These are phyloP conservation scores for Halictus quadricinctus DNA, from an alignment of 2,888 invertebrate genomes.

Conservation along the genomic window DNA sequence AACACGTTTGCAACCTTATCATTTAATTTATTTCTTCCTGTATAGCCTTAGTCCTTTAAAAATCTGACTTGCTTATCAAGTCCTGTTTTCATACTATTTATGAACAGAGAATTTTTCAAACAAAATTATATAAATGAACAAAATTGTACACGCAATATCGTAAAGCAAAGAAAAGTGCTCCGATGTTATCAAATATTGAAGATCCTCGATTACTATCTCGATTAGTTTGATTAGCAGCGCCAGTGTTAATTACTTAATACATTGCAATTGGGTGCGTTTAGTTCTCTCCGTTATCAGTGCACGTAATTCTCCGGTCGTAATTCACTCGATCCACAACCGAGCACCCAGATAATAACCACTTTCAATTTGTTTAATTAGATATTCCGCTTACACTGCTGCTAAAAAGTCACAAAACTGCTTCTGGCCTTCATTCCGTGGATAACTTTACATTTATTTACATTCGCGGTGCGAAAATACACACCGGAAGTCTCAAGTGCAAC, in stretches of 20 bases:
- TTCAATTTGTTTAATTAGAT: not conserved
- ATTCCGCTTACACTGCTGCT: not conserved
- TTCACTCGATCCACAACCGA: not conserved
- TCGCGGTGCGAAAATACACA: not conserved
- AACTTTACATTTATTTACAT: not conserved
- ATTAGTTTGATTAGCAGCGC: not conserved
- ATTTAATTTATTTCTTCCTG: not conserved
- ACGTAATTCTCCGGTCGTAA: not conserved
- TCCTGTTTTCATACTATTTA: not conserved
- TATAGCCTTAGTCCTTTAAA: not conserved
- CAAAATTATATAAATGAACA: not conserved
- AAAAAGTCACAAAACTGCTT: not conserved
- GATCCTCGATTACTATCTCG: not conserved
- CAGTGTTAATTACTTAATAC: not conserved
- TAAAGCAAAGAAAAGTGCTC: no score
- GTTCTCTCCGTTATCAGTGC: not conserved
- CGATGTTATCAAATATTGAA: not conserved
- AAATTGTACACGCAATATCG: not conserved
- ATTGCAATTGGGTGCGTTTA: not conserved
- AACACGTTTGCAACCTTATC: not conserved
- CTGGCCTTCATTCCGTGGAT: not conserved
- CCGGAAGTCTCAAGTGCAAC: not conserved
- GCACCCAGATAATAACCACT: not conserved
- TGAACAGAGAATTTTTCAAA: not conserved
- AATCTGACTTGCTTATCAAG: not conserved